Conservation (phyloP, 2,113 vertebrate genomes). For the Capra hircus region DNA sequence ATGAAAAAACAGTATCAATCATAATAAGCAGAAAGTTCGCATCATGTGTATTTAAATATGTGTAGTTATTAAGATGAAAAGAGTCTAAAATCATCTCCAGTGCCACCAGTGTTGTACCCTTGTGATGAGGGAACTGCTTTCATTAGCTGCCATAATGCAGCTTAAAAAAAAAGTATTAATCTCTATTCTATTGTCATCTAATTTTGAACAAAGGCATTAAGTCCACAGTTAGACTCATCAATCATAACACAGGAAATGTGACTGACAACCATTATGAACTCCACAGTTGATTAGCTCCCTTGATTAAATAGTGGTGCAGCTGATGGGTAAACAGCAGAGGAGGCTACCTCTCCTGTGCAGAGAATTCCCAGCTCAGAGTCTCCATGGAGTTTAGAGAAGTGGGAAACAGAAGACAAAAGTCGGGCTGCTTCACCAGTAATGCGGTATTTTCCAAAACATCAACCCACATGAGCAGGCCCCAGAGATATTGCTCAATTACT, state of each 20-base stretch:
- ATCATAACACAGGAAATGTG: conserved; percentile 61
- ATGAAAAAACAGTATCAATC: not conserved
- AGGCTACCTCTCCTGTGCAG: not conserved
- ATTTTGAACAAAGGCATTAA: conserved; percentile 59
- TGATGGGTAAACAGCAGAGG: conserved; percentile 12
- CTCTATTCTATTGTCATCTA: conserved; percentile 42
- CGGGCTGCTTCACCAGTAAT: not conserved
- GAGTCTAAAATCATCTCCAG: not conserved
- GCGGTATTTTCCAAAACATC: not conserved
- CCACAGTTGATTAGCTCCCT: conserved; percentile 64
- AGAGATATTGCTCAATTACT: not conserved
- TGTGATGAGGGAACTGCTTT: not conserved
- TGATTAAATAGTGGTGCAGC: conserved; percentile 56
- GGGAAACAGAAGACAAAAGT: not conserved
- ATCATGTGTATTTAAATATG: not conserved
- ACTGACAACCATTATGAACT: conserved; percentile 55
- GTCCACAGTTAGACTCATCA: conserved; percentile 48
- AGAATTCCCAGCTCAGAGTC: not conserved
- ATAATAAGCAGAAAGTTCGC: not conserved
- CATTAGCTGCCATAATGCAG: not conserved
- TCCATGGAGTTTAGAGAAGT: not conserved
- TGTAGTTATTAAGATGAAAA: not conserved
- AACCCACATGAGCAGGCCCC: not conserved
- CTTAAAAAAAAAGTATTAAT: not conserved
- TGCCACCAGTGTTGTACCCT: not conserved